Percentiles rank a stretch among this genome's conserved stretches.
These are phyloP conservation scores for Lampris incognitus DNA, from an alignment of 2,113 vertebrate species.

Conservation along the genomic window DNA sequence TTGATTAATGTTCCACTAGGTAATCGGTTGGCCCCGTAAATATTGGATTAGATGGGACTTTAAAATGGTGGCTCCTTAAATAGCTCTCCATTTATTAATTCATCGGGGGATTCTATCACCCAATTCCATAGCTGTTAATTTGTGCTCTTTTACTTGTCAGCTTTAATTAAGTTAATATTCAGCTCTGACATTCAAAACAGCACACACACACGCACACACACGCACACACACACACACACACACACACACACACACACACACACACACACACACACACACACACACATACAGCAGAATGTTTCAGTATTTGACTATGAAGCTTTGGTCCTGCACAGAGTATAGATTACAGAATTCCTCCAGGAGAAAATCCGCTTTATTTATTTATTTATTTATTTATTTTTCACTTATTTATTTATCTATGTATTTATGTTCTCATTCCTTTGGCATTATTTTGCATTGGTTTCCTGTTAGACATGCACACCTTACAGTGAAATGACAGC, in stretches of 20 bases:
- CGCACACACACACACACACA: conserved; percentile 31
- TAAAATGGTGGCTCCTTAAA: conserved; percentile 70
- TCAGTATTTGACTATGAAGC: conserved; percentile 44
- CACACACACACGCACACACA: conserved; percentile 30
- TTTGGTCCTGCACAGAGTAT: neutral
- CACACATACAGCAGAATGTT: conserved; percentile 30
- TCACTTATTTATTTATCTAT: neutral
- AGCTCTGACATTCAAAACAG: conserved; percentile 26
- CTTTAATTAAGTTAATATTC: conserved; percentile 54
- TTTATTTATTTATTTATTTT: conserved; percentile 1
- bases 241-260: conserved; percentile 41
- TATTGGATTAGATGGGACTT: conserved; percentile 60
- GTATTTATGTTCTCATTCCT: neutral
- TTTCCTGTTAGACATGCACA: conserved; percentile 13
- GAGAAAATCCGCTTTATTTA: neutral
- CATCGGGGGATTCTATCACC: conserved; percentile 58
- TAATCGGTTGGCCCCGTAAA: conserved; percentile 68
- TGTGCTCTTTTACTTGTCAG: conserved; percentile 34
- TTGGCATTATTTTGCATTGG: neutral
- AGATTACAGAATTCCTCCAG: neutral
- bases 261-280: too few species aligned
- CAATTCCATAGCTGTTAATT: conserved; percentile 52
- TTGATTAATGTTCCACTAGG: conserved; percentile 62
- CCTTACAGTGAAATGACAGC: neutral
- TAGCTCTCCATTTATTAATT: conserved; percentile 59